These are phyloP conservation scores for Diacarnus erythraeanus DNA, from an alignment of 37 sponge, comb jelly and placozoan species.

Conservation along the genomic window DNA sequence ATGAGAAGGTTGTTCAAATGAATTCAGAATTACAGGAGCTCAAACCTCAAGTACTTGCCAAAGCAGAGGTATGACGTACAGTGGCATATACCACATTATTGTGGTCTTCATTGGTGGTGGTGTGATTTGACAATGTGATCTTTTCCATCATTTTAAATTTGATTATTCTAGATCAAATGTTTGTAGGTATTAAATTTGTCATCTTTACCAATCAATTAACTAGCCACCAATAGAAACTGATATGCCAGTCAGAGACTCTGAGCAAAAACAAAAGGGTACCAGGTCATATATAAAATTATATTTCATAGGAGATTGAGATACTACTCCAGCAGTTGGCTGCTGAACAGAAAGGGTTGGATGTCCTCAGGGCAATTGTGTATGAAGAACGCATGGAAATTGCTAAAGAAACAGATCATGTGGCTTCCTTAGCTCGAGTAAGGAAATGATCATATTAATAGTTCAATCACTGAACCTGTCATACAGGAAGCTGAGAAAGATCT, in stretches of 20 bases:
- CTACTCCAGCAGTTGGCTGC: slow-evolving; percentile 8
- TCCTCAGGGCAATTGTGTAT: slow-evolving; percentile 11
- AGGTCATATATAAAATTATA: not conserved
- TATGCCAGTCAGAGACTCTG: too few species aligned
- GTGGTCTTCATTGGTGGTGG: too few species aligned
- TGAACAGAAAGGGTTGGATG: slow-evolving; percentile 19
- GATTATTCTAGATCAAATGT: too few species aligned
- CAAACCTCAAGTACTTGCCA: slow-evolving; percentile 18
- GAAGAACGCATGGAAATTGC: slow-evolving; percentile 23
- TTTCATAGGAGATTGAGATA: slow-evolving; percentile 23
- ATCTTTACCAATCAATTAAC: too few species aligned
- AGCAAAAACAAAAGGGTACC: too few species aligned
- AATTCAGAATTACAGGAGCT: slow-evolving; percentile 28
- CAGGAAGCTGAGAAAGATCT: slow-evolving; percentile 61
- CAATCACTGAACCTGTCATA: not conserved
- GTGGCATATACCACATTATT: too few species aligned
- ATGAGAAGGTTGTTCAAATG: slow-evolving; percentile 18
- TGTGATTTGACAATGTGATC: too few species aligned
- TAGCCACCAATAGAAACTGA: too few species aligned
- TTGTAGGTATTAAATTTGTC: too few species aligned
- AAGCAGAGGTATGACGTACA: slow-evolving; percentile 22
- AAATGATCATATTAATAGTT: too few species aligned
- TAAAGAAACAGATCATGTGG: slow-evolving; percentile 26
- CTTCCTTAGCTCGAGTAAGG: slow-evolving; percentile 12
- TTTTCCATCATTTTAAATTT: too few species aligned